Evolutionary conservation across 1,140 invertebrate genomes (phyloP).

Genomic region (Cheumatopsyche charites): DNA sequence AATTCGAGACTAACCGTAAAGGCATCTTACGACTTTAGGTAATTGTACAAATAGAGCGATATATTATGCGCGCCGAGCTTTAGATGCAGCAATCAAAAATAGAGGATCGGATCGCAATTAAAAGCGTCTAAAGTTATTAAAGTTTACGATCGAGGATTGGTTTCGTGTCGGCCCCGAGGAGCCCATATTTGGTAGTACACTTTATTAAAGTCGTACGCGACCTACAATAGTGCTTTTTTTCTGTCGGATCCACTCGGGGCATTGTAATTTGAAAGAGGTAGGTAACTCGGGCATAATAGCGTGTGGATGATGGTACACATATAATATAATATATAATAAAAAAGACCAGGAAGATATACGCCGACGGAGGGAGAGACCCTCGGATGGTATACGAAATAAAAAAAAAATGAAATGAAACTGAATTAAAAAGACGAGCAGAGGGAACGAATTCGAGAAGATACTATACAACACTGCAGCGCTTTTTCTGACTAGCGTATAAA

Average conservation of each 20-base stretch:
- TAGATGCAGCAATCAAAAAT: constrained; percentile 12
- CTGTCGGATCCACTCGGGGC: constrained; percentile 31
- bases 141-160: constrained; percentile 36
- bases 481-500: constrained; percentile 37
- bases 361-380: not conserved
- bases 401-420: not conserved
- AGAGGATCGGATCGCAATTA: constrained; percentile 24
- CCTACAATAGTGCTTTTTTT: constrained; percentile 38
- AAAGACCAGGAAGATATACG: constrained; percentile 21
- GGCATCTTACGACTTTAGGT: no score
- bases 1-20: no score
- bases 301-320: constrained; percentile 36
- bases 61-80: no score
- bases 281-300: constrained; percentile 39
- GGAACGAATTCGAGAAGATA: no score
- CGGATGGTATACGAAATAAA: not conserved
- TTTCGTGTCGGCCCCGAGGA: constrained; percentile 15
- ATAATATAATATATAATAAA: constrained; percentile 26
- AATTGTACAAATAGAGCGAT: no score
- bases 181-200: constrained; percentile 35
- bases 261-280: constrained; percentile 40
- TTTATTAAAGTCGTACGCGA: constrained; percentile 39
- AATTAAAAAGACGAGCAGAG: not conserved
- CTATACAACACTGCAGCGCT: not conserved
- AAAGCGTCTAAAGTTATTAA: constrained; percentile 33